phyloP scores from a whole-genome alignment of 2,113 vertebrate genomes.

The Anseranas semipalmata region DNA sequence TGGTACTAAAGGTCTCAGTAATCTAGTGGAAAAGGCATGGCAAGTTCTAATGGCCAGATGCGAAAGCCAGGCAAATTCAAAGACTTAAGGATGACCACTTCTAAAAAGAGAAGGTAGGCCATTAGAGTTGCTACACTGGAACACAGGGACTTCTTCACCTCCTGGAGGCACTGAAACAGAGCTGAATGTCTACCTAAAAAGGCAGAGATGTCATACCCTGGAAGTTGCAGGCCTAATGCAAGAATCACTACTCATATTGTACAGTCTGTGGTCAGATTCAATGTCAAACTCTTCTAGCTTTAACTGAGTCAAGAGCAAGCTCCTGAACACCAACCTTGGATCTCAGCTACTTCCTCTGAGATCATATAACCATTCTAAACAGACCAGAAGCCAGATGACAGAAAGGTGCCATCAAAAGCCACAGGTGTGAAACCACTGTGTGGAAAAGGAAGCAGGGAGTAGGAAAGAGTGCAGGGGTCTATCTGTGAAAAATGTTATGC shows the following conservation, averaged over 20 bases:
- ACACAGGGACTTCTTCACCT: not conserved
- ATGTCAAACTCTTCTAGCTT: not conserved
- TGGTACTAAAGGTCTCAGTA: not conserved
- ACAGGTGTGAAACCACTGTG: not conserved
- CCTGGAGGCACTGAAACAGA: not conserved
- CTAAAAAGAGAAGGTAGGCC: slow-evolving; percentile 10
- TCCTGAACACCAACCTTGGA: not conserved
- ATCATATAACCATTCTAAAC: not conserved
- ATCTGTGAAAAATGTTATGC: not conserved
- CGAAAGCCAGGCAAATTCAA: slow-evolving; percentile 3
- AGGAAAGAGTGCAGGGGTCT: not conserved
- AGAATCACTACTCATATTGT: not conserved
- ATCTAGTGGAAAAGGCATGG: not conserved
- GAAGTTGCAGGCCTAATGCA: not conserved
- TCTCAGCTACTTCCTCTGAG: not conserved
- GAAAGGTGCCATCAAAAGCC: not conserved
- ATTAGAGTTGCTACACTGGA: not conserved
- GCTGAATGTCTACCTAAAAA: slow-evolving; percentile 3
- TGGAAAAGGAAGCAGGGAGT: not conserved
- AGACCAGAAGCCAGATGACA: not conserved
- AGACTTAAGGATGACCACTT: not conserved
- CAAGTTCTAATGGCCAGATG: not conserved
- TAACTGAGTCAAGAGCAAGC: not conserved
- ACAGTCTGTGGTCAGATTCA: not conserved
- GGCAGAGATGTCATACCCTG: not conserved